Evolutionary conservation across 1,140 invertebrate genomes (phyloP), one percentile per base, ranked within the genome.

Genomic region (Drosophila biarmipes): DNA sequence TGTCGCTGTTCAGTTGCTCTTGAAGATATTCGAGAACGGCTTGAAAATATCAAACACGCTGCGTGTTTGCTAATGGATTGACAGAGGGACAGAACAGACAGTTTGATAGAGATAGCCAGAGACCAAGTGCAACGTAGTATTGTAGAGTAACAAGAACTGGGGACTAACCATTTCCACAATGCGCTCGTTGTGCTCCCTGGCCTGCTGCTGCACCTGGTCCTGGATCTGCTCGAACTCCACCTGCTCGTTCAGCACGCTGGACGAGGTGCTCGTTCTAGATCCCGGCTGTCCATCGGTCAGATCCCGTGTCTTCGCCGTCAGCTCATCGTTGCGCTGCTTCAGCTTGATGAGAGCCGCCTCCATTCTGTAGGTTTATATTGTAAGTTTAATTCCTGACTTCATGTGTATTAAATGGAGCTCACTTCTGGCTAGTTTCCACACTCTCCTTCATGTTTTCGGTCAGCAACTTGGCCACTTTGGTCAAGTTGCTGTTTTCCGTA

Each of bases 391-490:
- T 24, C 27, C n/a, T 54, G 1, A 7, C 15, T 31, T 34, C 11
- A 4, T 15, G 2, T 21, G 29, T 5, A 17, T 12, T 15, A 6
- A 8, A 7, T 52, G 0, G 0, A 14, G 17, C 63, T 63, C 54
- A 89, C 84, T 89, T 89, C 17, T 89, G 79, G 62, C 84, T 89
- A 10, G 84, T 89, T 61, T 86, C 81, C 52, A 92, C 86, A 46
- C 90, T 92, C 37, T 92, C 91, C 56, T 91, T 91, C 91, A 92
- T 92, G 62, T 92, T 92, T 37, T 91, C 85, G 4, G 91, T 92
- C 6, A 92, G 62, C 42, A 92, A 46, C 56, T 91, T 91, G 27
- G 91, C 91, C 17, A 92, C 90, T 59, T 90, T 91, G 1, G 89
- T 91, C 2, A 92, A 67, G 46, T 92, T 92, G 12, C 63, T 84